Evolutionary conservation across 2,113 vertebrate species (phyloP), one percentile per base, ranked within the genome.

Genomic region (Ictalurus furcatus): DNA sequence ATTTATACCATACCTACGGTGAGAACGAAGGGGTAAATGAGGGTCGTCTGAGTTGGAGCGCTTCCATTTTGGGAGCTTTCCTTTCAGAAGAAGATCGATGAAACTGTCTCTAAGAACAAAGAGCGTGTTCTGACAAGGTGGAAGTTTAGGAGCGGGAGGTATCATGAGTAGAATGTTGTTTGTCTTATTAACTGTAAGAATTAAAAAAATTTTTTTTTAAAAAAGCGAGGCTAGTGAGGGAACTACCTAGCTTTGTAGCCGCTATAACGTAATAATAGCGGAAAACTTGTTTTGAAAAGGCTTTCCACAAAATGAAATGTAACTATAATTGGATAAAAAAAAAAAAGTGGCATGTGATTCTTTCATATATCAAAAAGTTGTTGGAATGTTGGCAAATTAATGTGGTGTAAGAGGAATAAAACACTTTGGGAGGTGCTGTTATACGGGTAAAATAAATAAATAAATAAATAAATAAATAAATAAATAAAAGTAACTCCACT

Each of bases 1-100:
- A 84, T 84, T 87, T 81, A 82, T n/a, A 40, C 85, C 85, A 84
- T 74, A 61, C 37, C 1, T 81, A 87, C 90, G 84, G n/a, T 73
- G 44, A 69, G 71, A 87, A 89, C 74, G 81, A 71, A 40, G 30
- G 21, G 1, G 40, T 79, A 81, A 81, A 54, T 30, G 44, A 54
- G 48, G 48, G 28, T 79, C 30, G 16, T 52, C 59, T 52, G 28
- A 9, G 37, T 80, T 80, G 7, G 12, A 67, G 86, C 44, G 7
- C n/a, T 56, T 82, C 61, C 48, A 88, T 81, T 82, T 56, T 25
- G 30, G 63, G 78, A 65, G 78, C 63, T n/a, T 82, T 71, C 30
- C 48, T 56, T 28, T 83, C 63, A 67, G 54, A 37, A n/a, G 17
- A 71, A 88, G 63, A 82, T 56, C 4, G 48, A 82, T 81, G 74